Conservation (phyloP, 2,113 vertebrate genomes). For the Anolis sagrei region DNA sequence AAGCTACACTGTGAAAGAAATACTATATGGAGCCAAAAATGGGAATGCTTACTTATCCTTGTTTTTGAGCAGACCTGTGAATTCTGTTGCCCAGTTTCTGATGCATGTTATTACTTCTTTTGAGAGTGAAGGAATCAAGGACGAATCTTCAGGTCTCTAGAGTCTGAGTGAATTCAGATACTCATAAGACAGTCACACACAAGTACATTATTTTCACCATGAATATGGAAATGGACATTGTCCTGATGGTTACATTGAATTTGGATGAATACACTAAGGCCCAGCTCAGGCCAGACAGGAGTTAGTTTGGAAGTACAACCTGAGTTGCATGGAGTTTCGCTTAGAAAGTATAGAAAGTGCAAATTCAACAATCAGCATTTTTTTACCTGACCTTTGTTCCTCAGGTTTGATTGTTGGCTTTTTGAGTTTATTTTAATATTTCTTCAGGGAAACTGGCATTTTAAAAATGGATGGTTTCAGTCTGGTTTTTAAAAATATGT, state of each 20-base stretch:
- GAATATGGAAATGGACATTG: neutral
- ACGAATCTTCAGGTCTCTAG: neutral
- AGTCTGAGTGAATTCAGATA: neutral
- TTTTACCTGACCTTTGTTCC: too few relatives aligned
- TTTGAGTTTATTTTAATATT: too few relatives aligned
- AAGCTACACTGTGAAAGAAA: constrained; percentile 51
- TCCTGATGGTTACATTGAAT: neutral
- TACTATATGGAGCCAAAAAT: constrained; percentile 28
- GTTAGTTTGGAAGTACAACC: too few relatives aligned
- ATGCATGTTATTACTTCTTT: neutral
- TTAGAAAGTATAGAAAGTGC: too few relatives aligned
- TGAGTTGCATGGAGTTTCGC: too few relatives aligned
- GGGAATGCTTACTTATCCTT: constrained; percentile 28
- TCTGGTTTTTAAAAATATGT: too few relatives aligned
- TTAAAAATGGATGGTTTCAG: too few relatives aligned
- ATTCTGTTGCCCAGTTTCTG: neutral
- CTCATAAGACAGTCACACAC: neutral
- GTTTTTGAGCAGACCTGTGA: constrained; percentile 3
- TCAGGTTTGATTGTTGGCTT: too few relatives aligned
- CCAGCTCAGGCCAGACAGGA: too few relatives aligned
- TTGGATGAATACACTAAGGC: too few relatives aligned
- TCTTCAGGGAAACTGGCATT: too few relatives aligned
- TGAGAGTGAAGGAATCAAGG: neutral
- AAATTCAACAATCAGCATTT: too few relatives aligned
- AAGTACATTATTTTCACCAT: neutral